A percentile compares a stretch with the other conserved stretches of the same genome.
Evolutionary conservation across 2,888 invertebrate genomes (phyloP).

Genomic region (Entomobrya proxima): DNA sequence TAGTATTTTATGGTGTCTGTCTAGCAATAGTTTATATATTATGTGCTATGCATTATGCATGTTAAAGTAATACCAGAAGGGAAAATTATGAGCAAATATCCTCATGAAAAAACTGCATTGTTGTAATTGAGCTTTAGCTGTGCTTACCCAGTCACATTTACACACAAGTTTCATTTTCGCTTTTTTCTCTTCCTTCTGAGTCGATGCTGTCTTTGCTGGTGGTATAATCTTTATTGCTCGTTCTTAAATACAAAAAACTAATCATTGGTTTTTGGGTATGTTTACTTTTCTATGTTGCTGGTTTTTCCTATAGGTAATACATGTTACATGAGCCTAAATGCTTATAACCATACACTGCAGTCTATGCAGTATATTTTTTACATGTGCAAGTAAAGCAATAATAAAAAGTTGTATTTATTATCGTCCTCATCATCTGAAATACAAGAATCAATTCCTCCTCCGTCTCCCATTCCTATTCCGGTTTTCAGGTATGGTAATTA

Average conservation of each 20-base stretch:
- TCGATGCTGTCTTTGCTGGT: neutral
- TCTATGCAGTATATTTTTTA: neutral
- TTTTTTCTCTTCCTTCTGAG: neutral
- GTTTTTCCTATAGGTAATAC: neutral
- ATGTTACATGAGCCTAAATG: neutral
- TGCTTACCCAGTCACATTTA: neutral
- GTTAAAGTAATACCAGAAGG: conserved; percentile 23
- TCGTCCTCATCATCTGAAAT: neutral
- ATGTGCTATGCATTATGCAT: conserved; percentile 2
- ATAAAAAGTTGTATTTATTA: conserved; percentile 29
- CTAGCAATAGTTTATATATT: too few relatives aligned
- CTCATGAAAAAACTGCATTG: conserved; percentile 10
- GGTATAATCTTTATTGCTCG: conserved; percentile 1
- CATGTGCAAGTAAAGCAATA: neutral
- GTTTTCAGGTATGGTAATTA: conserved; percentile 52
- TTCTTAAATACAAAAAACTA: neutral
- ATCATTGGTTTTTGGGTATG: neutral
- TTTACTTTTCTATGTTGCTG: neutral
- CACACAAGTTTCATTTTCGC: neutral
- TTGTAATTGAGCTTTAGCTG: conserved; percentile 6
- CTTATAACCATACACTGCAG: neutral
- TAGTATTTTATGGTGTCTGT: too few relatives aligned
- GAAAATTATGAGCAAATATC: conserved; percentile 44
- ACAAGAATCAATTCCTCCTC: conserved; percentile 37
- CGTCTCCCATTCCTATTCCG: conserved; percentile 32